Percentiles rank a stretch among this genome's conserved stretches.
Conservation (phyloP, 2,888 invertebrate species). For the Coelopa pilipes region DNA sequence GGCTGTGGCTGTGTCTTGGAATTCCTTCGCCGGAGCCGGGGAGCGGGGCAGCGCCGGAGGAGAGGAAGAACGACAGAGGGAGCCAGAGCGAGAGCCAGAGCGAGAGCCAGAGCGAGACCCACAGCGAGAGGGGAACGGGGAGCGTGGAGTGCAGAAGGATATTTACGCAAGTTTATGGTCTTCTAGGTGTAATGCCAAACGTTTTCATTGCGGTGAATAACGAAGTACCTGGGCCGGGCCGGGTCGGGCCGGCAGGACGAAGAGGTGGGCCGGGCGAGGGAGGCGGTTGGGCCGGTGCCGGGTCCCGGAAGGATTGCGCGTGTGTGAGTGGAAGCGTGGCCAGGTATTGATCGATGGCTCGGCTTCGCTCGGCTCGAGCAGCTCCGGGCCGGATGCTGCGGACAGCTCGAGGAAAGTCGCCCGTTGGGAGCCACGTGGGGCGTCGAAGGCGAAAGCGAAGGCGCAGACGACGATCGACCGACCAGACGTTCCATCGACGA, state of each 20-base stretch:
- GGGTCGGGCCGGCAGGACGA: not conserved
- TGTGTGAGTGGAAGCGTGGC: not conserved
- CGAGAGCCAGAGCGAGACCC: not conserved
- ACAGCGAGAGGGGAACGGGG: not conserved
- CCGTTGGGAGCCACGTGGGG: no score
- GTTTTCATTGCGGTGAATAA: constrained; percentile 34
- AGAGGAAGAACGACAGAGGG: not conserved
- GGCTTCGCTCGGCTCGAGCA: not conserved
- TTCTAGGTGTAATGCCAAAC: constrained; percentile 31
- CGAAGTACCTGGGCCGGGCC: constrained; percentile 20
- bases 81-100: no score
- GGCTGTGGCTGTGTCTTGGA: constrained; percentile 1
- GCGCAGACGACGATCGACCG: no score
- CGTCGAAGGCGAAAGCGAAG: no score
- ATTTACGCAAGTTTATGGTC: constrained; percentile 31
- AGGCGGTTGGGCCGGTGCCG: not conserved
- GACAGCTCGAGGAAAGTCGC: not conserved
- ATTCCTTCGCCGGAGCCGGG: constrained; percentile 3
- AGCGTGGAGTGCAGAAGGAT: not conserved
- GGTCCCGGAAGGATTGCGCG: constrained; percentile 4
- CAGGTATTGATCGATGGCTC: constrained; percentile 12
- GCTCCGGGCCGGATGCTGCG: not conserved
- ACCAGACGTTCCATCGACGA: no score
- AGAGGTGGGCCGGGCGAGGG: not conserved
- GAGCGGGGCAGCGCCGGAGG: not conserved